phyloP scores from a whole-genome alignment of 2,797 vertebrate genomes.

The Rallus crepitans region DNA sequence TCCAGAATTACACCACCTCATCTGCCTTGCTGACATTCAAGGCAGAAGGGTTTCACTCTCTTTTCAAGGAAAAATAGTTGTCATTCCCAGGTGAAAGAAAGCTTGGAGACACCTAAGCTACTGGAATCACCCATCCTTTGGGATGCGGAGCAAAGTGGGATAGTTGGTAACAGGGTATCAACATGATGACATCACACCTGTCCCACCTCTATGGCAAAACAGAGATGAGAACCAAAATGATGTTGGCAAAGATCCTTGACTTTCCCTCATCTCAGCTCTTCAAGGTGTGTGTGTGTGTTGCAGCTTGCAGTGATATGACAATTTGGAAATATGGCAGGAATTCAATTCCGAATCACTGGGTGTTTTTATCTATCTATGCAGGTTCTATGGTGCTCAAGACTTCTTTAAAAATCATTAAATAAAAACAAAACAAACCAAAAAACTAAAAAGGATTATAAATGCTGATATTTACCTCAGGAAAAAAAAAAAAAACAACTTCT shows the following conservation, averaged over 20 bases:
- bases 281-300: neutral
- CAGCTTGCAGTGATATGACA: neutral
- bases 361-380: neutral
- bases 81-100: neutral
- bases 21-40: neutral
- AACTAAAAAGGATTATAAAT: neutral
- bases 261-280: neutral
- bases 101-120: neutral
- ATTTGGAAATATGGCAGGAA: neutral
- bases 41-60: neutral
- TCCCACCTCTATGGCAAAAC: neutral
- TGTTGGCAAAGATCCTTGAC: neutral
- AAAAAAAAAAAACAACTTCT: neutral
- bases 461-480: neutral
- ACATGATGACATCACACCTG: neutral
- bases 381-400: neutral
- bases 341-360: neutral
- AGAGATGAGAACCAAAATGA: fast-evolving
- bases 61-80: neutral
- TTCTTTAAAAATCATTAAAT: neutral
- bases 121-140: neutral
- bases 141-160: neutral
- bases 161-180: neutral
- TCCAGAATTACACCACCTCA: neutral
- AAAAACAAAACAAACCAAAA: neutral